These are phyloP conservation scores for Gasteruption jaculator DNA, from an alignment of 2,888 invertebrate genomes.

Conservation along the genomic window DNA sequence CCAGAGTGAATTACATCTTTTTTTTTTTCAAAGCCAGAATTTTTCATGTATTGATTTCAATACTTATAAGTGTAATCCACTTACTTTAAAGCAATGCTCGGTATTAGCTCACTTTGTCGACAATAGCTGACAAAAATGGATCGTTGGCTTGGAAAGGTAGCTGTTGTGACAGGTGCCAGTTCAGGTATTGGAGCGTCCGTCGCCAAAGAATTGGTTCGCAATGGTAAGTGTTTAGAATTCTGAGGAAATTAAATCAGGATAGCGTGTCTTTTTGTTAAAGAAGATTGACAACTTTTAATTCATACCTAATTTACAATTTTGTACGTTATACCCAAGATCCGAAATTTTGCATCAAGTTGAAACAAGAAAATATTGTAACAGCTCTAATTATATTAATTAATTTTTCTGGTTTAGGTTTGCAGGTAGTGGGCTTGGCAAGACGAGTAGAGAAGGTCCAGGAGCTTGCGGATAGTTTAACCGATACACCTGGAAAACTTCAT, in stretches of 20 bases:
- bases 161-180: conserved; percentile 54
- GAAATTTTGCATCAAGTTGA: too few species aligned
- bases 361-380: too few species aligned
- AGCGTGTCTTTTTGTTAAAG: too few species aligned
- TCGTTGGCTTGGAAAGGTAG: conserved; percentile 51
- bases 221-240: too few species aligned
- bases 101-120: conserved; percentile 9
- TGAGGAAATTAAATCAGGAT: too few species aligned
- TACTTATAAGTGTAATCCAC: conserved; percentile 30
- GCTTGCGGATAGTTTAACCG: conserved; percentile 27
- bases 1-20: conserved; percentile 10
- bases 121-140: conserved; percentile 41
- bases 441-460: conserved; percentile 50
- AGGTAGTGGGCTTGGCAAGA: conserved; percentile 48
- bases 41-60: conserved; percentile 28
- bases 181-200: conserved; percentile 52
- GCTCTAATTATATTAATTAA: too few species aligned
- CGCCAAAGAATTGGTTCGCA: conserved; percentile 44
- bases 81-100: conserved; percentile 15
- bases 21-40: conserved; percentile 7
- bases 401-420: conserved; percentile 47
- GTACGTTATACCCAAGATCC: too few species aligned
- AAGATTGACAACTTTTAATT: too few species aligned
- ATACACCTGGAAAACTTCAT: conserved; percentile 41
- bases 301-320: too few species aligned